Conservation (phyloP, 2,113 vertebrate genomes). For the Leptobrachium leishanense region DNA sequence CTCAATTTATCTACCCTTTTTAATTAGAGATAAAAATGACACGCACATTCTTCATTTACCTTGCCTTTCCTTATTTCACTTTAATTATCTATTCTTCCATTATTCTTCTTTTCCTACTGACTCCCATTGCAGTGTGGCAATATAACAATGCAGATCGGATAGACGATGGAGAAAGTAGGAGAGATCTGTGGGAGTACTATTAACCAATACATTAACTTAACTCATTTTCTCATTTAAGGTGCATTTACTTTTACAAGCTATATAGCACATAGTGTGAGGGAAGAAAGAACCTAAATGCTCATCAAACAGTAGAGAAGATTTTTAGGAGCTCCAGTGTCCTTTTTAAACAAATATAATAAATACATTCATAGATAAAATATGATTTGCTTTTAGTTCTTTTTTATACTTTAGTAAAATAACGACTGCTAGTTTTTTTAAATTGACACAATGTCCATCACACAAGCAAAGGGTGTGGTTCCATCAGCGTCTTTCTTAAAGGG, state of each 20-base stretch:
- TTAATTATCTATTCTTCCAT: conserved; percentile 47
- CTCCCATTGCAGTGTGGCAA: conserved; percentile 35
- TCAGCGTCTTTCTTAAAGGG: too few relatives aligned
- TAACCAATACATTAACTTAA: conserved; percentile 47
- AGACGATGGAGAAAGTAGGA: conserved; percentile 41
- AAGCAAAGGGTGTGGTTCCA: too few relatives aligned
- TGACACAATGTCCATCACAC: too few relatives aligned
- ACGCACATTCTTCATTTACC: conserved; percentile 46
- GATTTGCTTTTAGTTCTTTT: too few relatives aligned
- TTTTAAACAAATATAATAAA: too few relatives aligned
- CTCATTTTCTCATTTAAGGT: conserved; percentile 44
- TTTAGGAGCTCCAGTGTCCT: too few relatives aligned
- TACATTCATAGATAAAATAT: too few relatives aligned
- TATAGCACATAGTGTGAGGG: conserved; percentile 16
- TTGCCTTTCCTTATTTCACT: conserved; percentile 45
- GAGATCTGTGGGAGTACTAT: conserved; percentile 46
- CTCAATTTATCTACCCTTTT: conserved; percentile 43
- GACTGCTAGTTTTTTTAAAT: too few relatives aligned
- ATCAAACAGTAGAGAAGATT: too few relatives aligned
- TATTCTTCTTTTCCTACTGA: conserved; percentile 35
- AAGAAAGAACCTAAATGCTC: neutral
- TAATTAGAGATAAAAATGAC: conserved; percentile 49
- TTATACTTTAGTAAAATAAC: too few relatives aligned
- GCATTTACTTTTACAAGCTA: conserved; percentile 45
- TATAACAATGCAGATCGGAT: conserved; percentile 44